Evolutionary conservation across 2,888 invertebrate species (phyloP).

Genomic region (Schizaphis graminum): DNA sequence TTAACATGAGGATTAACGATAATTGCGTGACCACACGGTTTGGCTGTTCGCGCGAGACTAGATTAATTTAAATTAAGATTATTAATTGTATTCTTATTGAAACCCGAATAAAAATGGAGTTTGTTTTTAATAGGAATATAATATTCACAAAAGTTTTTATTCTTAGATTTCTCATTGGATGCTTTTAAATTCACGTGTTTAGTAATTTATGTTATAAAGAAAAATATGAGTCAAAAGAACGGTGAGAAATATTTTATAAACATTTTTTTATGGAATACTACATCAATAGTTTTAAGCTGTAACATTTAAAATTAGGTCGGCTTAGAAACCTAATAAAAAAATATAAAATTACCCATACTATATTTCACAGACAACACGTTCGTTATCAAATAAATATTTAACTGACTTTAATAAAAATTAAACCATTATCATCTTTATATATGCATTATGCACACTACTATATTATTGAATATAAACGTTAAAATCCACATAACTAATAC

Average conservation of each 20-base stretch:
- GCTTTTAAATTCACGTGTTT: neutral
- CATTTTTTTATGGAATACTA: neutral
- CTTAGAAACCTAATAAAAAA: neutral
- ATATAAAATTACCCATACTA: neutral
- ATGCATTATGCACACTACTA: neutral
- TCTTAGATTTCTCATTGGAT: neutral
- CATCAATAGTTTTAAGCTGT: neutral
- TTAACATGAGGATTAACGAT: too few species aligned
- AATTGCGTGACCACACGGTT: too few species aligned
- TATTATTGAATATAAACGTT: neutral
- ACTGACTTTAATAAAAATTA: neutral
- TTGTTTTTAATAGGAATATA: neutral
- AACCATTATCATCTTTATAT: neutral
- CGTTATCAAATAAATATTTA: neutral
- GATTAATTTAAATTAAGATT: neutral
- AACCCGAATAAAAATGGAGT: neutral
- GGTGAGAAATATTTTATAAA: neutral
- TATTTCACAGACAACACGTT: too few species aligned
- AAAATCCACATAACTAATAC: neutral
- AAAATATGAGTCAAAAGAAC: neutral
- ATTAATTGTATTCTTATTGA: neutral
- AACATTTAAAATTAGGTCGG: neutral
- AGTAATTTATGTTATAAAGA: neutral
- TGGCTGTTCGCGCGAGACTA: too few species aligned
- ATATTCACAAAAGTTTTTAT: neutral